Percentiles rank a stretch among this genome's conserved stretches.
Evolutionary conservation across 2,888 invertebrate genomes (phyloP).

Genomic region (Cosmorhoe ocellata): DNA sequence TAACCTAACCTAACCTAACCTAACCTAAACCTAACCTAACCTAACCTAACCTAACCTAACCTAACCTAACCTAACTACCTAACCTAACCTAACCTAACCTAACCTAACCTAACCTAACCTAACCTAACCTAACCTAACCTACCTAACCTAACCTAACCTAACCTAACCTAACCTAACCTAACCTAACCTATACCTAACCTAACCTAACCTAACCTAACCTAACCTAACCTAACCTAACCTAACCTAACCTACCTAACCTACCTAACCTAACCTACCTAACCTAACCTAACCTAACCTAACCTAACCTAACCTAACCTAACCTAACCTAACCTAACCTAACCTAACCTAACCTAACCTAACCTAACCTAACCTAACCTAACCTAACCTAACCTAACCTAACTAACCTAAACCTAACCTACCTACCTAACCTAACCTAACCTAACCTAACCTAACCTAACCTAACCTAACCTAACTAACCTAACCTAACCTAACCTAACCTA

Average conservation of each 20-base stretch:
- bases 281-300: constrained; percentile 30
- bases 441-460: constrained; percentile 28
- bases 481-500: constrained; percentile 31
- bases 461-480: constrained; percentile 21
- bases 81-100: constrained; percentile 24
- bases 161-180: constrained; percentile 15
- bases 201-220: constrained; percentile 23
- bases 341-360: constrained; percentile 31
- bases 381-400: constrained; percentile 31
- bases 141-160: constrained; percentile 19
- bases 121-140: too few species aligned
- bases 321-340: constrained; percentile 31
- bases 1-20: constrained; percentile 24
- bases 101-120: constrained; percentile 23
- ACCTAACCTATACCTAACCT: too few species aligned
- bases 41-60: constrained; percentile 20
- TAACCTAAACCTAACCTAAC: too few species aligned
- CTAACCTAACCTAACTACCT: constrained; percentile 24
- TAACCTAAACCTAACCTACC: constrained; percentile 28
- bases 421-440: constrained; percentile 35
- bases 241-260: constrained; percentile 27
- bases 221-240: constrained; percentile 21
- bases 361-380: constrained; percentile 31
- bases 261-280: too few species aligned
- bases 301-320: constrained; percentile 33